phyloP scores from a whole-genome alignment of 2,888 invertebrate genomes.

The Torymus auratus region DNA sequence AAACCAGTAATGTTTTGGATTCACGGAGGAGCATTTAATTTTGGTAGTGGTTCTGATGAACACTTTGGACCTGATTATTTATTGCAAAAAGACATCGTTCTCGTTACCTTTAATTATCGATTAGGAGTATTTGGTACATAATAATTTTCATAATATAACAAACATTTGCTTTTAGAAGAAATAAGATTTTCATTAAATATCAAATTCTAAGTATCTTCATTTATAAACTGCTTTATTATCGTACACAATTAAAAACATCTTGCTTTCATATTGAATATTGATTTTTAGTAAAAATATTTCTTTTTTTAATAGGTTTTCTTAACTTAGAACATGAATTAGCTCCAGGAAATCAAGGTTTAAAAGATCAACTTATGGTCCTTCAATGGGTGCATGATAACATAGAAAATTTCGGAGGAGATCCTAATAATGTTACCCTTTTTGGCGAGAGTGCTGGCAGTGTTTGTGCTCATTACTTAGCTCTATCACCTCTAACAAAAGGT shows the following conservation, averaged over 20 bases:
- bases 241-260: too few relatives aligned
- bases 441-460: slow-evolving; percentile 7
- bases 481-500: slow-evolving; percentile 39
- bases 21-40: slow-evolving; percentile 59
- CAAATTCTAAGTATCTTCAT: too few relatives aligned
- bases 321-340: slow-evolving; percentile 60
- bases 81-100: slow-evolving; percentile 58
- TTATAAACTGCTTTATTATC: too few relatives aligned
- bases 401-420: too few relatives aligned
- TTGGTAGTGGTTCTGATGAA: slow-evolving; percentile 56
- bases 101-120: slow-evolving; percentile 64
- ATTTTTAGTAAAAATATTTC: too few relatives aligned
- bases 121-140: slow-evolving; percentile 60
- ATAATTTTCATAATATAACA: too few relatives aligned
- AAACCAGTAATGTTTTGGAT: slow-evolving; percentile 63
- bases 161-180: slow-evolving; percentile 3
- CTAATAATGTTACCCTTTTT: neutral
- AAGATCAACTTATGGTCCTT: slow-evolving; percentile 64
- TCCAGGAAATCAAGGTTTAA: slow-evolving; percentile 65
- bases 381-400: slow-evolving; percentile 64
- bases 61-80: slow-evolving; percentile 64
- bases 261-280: too few relatives aligned
- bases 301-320: slow-evolving; percentile 57
- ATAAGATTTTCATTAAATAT: too few relatives aligned
- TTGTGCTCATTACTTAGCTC: slow-evolving; percentile 27